Base-by-base conservation (phyloP, 2,888 invertebrate species). In the Diabrotica balteata region DNA sequence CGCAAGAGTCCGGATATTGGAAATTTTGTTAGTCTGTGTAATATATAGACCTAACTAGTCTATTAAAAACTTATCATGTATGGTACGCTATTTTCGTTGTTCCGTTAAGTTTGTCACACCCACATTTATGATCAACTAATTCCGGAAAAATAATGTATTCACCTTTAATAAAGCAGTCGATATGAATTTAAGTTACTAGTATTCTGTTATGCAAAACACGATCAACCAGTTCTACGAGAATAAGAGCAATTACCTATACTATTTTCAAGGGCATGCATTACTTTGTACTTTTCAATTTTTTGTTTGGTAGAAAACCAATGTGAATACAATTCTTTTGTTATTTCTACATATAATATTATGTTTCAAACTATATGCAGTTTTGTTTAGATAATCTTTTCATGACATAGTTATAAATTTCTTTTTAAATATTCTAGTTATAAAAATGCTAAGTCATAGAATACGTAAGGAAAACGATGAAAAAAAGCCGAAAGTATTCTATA, bases 241-340 rank as follows among this genome's bases (percentile, higher is more conserved):
- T 67, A 62, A 67, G 72, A 73, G 69, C 73, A 75, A 71, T 67
- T 72, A 68, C 67, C 61, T 61, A 4, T 32, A 53, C 51, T 62
- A 61, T 42, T 46, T 66, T 67, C 72, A 75, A 76, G 75, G 76
- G 55, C 68, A n/a, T 50, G 8, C 64, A 68, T 66, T 68, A 69
- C 66, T 67, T 52, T 73, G 71, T 72, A 75, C 73, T 76, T 76
- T 75, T 74, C 53, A 7, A 10, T 53, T 53, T 49, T 49, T 49
- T 11, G 1, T 49, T 9, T 49, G 11, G 2, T 7, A 11, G 7
- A 10, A 10, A 49, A 11, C 9, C 6, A 49, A 49, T 11, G 49
- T 49, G 11, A 49, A 32, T 32, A 5, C 32, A 32, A 32, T 32
- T 32, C 4, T 32, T 32, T 32, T 32, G 32, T 32, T 32, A 32